These are phyloP conservation scores for Dicyrtomina minuta DNA, from an alignment of 2,888 invertebrate species.

Conservation along the genomic window DNA sequence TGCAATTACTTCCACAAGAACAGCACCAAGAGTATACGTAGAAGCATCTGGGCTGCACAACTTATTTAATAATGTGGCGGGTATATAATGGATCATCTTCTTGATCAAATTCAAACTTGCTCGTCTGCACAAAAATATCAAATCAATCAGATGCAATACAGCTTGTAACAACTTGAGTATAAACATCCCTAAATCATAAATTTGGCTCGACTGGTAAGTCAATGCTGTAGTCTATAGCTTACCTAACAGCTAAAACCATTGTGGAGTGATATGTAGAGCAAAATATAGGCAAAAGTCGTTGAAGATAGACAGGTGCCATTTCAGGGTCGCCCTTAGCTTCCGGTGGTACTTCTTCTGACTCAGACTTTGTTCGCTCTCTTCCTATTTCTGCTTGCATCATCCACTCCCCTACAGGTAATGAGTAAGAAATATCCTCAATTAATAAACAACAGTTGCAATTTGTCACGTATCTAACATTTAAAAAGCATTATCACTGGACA, in stretches of 20 bases:
- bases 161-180: neutral
- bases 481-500: too few species aligned
- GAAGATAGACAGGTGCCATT: conserved; percentile 89
- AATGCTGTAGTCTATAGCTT: too few species aligned
- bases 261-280: conserved; percentile 90
- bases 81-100: conserved; percentile 96
- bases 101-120: conserved; percentile 88
- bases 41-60: conserved; percentile 67
- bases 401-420: conserved; percentile 74
- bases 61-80: conserved; percentile 70
- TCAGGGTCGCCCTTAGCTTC: conserved; percentile 94
- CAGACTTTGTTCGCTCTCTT: conserved; percentile 54
- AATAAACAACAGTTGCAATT: neutral
- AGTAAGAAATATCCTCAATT: too few species aligned
- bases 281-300: conserved; percentile 88
- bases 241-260: conserved; percentile 77
- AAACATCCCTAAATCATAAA: too few species aligned
- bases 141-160: neutral
- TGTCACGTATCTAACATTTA: neutral
- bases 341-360: conserved; percentile 64
- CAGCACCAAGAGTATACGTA: conserved; percentile 70
- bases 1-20: conserved; percentile 90
- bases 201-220: too few species aligned
- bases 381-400: conserved; percentile 68
- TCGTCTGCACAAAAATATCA: conserved; percentile 63